Conservation (phyloP, 2,113 vertebrate genomes). For the Austrofundulus limnaeus region DNA sequence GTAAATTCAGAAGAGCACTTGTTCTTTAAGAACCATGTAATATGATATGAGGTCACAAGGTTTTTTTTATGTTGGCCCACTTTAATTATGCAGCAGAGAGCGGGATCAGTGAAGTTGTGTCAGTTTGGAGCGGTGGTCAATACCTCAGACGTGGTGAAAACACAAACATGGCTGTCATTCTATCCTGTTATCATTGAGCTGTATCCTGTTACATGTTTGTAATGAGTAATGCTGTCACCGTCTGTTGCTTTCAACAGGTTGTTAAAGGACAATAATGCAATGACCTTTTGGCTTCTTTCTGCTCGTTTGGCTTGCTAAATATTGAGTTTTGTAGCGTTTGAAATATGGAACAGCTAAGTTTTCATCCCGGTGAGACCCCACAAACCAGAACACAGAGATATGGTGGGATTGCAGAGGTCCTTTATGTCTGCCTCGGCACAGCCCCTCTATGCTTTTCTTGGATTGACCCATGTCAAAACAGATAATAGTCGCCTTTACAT, state of each 20-base stretch:
- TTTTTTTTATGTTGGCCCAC: slow-evolving; percentile 55
- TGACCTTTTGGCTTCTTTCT: neutral
- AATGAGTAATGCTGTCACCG: neutral
- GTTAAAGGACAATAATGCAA: neutral
- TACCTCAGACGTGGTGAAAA: slow-evolving; percentile 50
- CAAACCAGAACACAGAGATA: slow-evolving; percentile 3
- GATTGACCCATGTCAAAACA: slow-evolving; percentile 22
- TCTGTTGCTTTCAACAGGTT: neutral
- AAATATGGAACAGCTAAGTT: slow-evolving; percentile 25
- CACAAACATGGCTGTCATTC: slow-evolving; percentile 39
- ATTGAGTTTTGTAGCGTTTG: slow-evolving; percentile 14
- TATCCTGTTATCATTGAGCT: neutral
- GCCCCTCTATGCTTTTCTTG: slow-evolving; percentile 4
- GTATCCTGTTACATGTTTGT: slow-evolving; percentile 25
- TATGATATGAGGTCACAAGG: slow-evolving; percentile 52
- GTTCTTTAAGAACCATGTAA: slow-evolving; percentile 60
- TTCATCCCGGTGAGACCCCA: slow-evolving; percentile 20
- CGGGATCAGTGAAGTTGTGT: slow-evolving; percentile 47
- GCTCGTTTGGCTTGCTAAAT: neutral
- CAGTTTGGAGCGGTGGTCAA: slow-evolving; percentile 43
- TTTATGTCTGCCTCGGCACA: neutral
- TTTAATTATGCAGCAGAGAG: slow-evolving; percentile 73
- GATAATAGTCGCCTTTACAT: slow-evolving; percentile 29
- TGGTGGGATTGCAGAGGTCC: slow-evolving; percentile 11
- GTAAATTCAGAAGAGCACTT: slow-evolving; percentile 53